These are phyloP conservation scores for Panagrolaimus sp. DNA, from an alignment of 1,140 invertebrate species.

Conservation along the genomic window DNA sequence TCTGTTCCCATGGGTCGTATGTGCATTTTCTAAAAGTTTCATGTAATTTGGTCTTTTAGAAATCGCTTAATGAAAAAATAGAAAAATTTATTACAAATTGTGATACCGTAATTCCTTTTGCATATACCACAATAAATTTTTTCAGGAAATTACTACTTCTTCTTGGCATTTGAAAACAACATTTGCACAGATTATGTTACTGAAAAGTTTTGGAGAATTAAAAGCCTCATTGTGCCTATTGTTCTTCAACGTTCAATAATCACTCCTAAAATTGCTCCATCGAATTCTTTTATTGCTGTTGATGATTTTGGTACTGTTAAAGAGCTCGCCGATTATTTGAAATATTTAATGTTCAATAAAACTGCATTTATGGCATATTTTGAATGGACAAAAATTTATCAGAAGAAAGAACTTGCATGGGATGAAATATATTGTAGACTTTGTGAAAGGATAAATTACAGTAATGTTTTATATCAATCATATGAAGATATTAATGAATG, in stretches of 20 bases:
- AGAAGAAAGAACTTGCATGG: too few relatives aligned
- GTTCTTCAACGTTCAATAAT: not conserved
- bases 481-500: too few relatives aligned
- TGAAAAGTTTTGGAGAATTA: not conserved
- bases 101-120: not conserved
- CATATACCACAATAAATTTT: not conserved
- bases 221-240: not conserved
- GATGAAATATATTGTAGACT: too few relatives aligned
- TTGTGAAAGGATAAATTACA: too few relatives aligned
- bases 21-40: too few relatives aligned
- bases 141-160: not conserved
- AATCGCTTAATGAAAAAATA: not conserved
- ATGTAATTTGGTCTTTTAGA: too few relatives aligned
- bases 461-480: too few relatives aligned
- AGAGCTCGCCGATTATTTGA: constrained; percentile 42
- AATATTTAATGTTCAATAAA: too few relatives aligned
- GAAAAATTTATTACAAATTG: too few relatives aligned
- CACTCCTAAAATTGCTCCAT: not conserved
- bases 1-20: too few relatives aligned
- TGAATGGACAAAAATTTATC: too few relatives aligned
- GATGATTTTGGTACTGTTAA: constrained; percentile 30
- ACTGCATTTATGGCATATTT: too few relatives aligned
- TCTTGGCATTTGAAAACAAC: not conserved
- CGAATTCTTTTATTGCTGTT: not conserved
- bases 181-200: not conserved